Base-by-base conservation (phyloP, 2,797 vertebrate species). In the Syngnathus acus region DNA sequence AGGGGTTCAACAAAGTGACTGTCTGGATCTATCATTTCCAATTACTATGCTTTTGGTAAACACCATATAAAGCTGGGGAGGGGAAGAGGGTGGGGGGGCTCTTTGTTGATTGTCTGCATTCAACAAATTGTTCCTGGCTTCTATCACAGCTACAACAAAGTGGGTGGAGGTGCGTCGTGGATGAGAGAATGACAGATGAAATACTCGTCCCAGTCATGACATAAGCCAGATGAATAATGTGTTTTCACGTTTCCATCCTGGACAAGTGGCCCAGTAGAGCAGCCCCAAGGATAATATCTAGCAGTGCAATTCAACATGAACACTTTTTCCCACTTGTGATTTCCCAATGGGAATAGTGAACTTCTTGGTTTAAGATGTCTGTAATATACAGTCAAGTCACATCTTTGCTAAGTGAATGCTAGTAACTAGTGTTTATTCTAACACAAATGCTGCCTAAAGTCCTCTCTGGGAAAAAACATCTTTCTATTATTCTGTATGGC, bases 111-210 rank as follows among this genome's bases (percentile, higher is more conserved):
- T 65, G 73, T 78, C 42, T 72, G 68, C 65, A 8, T 48, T 32
- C 32, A 32, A 32, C 32, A 32, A 32, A 32, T 32, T 32, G 67
- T 62, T 67, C 68, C 80, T 86, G 86, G 73, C 78, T 83, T 79
- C 76, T 77, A 82, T 87, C 85, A 84, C 74, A 75, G 77, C 78
- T 81, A 78, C 78, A 77, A 77, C 17, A 63, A 73, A 73, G 69
- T 81, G 85, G 85, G 89, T 58, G 84, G 85, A 78, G 82, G 83
- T 72, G 74, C 77, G 76, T 75, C 67, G 21, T 65, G 77, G 81
- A 83, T 79, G 78, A 82, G 84, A 79, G 84, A 74, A 83, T 86
- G 83, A 87, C 84, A 81, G 80, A 83, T 81, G 82, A 78, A 84
- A 84, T 73, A 71, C 74, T 83, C 61, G 68, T 65, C 77, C 78